Percentiles rank a stretch among this genome's conserved stretches.
These are phyloP conservation scores for Desmodus rotundus DNA, from an alignment of 2,113 vertebrate genomes.

Conservation along the genomic window DNA sequence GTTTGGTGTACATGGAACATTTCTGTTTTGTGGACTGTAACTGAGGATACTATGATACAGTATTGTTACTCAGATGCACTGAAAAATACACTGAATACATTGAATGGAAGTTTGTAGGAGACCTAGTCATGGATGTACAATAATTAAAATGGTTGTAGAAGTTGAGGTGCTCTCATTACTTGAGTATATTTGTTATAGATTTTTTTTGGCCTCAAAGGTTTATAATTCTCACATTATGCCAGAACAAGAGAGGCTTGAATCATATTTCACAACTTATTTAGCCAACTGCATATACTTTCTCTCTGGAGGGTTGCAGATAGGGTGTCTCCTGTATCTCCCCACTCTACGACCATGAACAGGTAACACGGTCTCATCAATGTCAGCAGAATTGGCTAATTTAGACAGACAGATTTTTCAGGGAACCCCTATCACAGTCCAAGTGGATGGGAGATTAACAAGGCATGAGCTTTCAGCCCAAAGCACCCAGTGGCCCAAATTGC, in stretches of 20 bases:
- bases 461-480: background rate
- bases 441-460: background rate
- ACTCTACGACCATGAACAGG: background rate
- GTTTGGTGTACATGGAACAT: background rate
- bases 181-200: background rate
- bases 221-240: background rate
- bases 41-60: background rate
- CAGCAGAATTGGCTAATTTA: background rate
- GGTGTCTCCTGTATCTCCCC: background rate
- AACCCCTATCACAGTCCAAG: background rate
- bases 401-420: background rate
- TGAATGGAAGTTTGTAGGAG: background rate
- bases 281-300: background rate
- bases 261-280: background rate
- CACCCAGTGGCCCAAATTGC: background rate
- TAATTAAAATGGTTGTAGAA: background rate
- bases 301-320: background rate
- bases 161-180: background rate
- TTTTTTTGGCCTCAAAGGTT: constrained; percentile 24
- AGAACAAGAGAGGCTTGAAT: background rate
- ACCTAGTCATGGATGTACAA: background rate
- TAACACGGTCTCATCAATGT: background rate
- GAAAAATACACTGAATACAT: background rate
- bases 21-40: background rate
- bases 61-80: background rate